Percentiles rank a stretch among this genome's conserved stretches.
These are phyloP conservation scores for Notiomystis cincta DNA, from an alignment of 2,113 vertebrate genomes.

Conservation along the genomic window DNA sequence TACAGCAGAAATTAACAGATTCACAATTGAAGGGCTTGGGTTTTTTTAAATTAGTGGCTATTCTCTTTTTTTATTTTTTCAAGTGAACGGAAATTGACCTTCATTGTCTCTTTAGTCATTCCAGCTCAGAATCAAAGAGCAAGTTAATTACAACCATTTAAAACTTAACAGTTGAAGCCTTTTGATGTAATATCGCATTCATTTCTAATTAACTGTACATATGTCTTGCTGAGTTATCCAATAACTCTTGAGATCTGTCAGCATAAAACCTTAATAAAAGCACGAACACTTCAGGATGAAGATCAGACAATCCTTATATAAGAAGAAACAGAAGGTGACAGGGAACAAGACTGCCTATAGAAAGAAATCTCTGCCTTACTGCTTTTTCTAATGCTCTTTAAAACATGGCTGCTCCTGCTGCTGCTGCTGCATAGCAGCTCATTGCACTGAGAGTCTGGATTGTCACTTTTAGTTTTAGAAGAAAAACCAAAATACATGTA, in stretches of 20 bases:
- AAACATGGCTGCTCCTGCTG: background rate
- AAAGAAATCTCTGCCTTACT: background rate
- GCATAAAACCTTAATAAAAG: conserved; percentile 50
- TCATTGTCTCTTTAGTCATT: conserved; percentile 57
- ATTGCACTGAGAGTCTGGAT: background rate
- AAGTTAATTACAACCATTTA: conserved; percentile 71
- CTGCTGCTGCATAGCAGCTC: background rate
- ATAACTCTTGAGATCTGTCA: conserved; percentile 52
- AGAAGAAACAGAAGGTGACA: conserved; percentile 34
- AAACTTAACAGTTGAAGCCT: conserved; percentile 63
- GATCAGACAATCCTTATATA: conserved; percentile 14
- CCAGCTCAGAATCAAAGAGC: conserved; percentile 63
- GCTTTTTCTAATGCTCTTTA: background rate
- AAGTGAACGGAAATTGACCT: conserved; percentile 65
- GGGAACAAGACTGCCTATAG: background rate
- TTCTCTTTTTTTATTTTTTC: conserved; percentile 26
- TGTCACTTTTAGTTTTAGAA: background rate
- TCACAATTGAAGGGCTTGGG: background rate
- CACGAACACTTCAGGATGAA: conserved; percentile 37
- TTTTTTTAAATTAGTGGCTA: conserved; percentile 33
- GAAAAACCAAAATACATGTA: background rate
- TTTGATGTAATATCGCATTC: conserved; percentile 67
- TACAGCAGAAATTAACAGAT: conserved; percentile 20
- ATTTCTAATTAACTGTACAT: conserved; percentile 67
- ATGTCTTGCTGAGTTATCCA: conserved; percentile 59